Evolutionary conservation across 2,113 vertebrate species (phyloP).

Genomic region (Candoia aspera): DNA sequence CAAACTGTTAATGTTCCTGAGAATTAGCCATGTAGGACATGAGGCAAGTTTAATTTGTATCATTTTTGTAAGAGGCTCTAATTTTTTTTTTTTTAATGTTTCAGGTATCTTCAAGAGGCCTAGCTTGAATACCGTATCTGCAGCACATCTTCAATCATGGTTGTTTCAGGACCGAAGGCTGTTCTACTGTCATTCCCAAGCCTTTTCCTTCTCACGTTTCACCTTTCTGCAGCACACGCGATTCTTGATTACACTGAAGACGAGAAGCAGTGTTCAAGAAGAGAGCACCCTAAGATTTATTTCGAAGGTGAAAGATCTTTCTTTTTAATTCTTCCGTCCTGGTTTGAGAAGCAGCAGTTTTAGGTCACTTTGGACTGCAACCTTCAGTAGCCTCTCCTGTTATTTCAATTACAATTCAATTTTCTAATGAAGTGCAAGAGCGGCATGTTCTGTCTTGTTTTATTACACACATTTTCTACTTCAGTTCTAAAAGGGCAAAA

Average conservation of each 20-base stretch:
- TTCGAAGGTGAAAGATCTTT: conserved; percentile 85
- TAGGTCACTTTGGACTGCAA: conserved; percentile 45
- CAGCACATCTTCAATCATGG: conserved; percentile 83
- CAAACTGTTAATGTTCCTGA: not conserved
- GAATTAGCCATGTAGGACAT: conserved; percentile 15
- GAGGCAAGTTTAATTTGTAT: not conserved
- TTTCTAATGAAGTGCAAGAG: not conserved
- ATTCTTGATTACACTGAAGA: conserved; percentile 63
- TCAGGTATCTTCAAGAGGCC: conserved; percentile 79
- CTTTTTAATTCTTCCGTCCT: not conserved
- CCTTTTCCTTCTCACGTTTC: conserved; percentile 78
- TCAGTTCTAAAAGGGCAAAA: not conserved
- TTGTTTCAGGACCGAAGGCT: conserved; percentile 77
- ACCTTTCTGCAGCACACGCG: conserved; percentile 76
- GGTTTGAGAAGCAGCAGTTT: conserved; percentile 38
- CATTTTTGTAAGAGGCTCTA: not conserved
- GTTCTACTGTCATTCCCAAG: conserved; percentile 77
- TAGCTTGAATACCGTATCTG: conserved; percentile 81
- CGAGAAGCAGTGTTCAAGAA: conserved; percentile 79
- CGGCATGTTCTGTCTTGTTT: not conserved
- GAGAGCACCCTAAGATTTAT: conserved; percentile 90
- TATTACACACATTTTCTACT: not conserved
- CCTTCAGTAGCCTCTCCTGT: not conserved
- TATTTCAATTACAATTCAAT: not conserved
- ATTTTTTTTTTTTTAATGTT: conserved; percentile 63